Evolutionary conservation across 2,888 invertebrate species (phyloP), one percentile per base, ranked within the genome.

Genomic region (Agrilus cyanescens): DNA sequence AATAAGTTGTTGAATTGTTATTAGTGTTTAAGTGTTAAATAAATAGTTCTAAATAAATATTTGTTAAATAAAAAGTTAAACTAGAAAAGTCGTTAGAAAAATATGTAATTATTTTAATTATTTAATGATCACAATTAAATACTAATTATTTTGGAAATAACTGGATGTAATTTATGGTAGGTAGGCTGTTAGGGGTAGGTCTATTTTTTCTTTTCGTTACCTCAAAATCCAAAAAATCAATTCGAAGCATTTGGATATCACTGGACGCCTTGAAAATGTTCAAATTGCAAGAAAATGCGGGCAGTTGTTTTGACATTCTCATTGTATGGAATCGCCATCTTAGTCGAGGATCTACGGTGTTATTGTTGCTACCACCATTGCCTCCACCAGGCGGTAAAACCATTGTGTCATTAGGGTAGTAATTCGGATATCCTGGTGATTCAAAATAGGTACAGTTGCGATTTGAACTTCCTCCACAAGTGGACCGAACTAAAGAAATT

Each of bases 181-280:
- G 16, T 12, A 32, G 4, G 32, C 6, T 14, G 16, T 41, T 33
- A 39, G 2, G 20, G 12, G 12, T 43, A 32, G 4, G 16, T 16
- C 10, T 16, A 16, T n/a, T 4, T 16, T 14, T 14, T 16, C 6
- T n/a, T 4, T 16, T 14, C 12, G 58, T 58, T 66, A 82, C 84
- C 72, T 84, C 81, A 58, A 85, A 79, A 60, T 72, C 73, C 5
- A 72, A 59, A 51, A 85, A 81, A 56, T 85, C 83, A 40, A 85
- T 64, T 33, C 82, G 68, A 51, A 87, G 66, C 60, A 85, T 85
- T 49, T 72, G 72, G 12, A 86, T 69, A 46, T 75, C 71, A 3
- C 68, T 62, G 14, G 72, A 71, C n/a, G 71, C 56, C 63, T 80
- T 82, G 47, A 75, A 70, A 5, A 87, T 64, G 32, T 73, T 73